phyloP scores from a whole-genome alignment of 2,888 invertebrate genomes.

The Drosophila nigritarsus region DNA sequence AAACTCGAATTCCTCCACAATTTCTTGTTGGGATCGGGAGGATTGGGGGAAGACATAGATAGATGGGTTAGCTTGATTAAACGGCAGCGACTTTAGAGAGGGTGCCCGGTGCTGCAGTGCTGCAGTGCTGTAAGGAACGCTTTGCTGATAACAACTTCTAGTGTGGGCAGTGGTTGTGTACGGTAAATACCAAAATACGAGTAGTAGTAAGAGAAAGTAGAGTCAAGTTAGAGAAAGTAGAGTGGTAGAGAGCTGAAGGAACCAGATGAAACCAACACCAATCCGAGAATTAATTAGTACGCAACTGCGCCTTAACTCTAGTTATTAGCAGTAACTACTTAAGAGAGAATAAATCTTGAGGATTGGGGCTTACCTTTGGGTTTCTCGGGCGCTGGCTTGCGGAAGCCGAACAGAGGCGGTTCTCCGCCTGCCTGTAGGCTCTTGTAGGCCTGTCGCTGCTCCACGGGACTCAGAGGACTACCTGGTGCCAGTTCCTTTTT shows the following conservation, averaged over 20 bases:
- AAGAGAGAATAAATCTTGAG: background rate
- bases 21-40: conserved; percentile 75
- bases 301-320: conserved; percentile 31
- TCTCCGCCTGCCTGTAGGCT: conserved; percentile 97
- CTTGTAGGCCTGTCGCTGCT: conserved; percentile 93
- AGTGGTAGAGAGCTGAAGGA: conserved; percentile 16
- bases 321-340: conserved; percentile 21
- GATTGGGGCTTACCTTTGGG: conserved; percentile 88
- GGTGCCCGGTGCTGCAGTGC: conserved; percentile 63
- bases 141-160: conserved; percentile 53
- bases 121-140: conserved; percentile 38
- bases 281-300: conserved; percentile 54
- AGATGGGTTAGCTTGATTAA: conserved; percentile 25
- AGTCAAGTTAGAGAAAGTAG: conserved; percentile 20
- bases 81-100: conserved; percentile 32
- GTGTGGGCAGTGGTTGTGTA: conserved; percentile 65
- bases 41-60: conserved; percentile 13
- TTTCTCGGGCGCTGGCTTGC: conserved; percentile 94
- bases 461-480: conserved; percentile 91
- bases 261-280: conserved; percentile 64
- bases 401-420: conserved; percentile 95
- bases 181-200: conserved; percentile 29
- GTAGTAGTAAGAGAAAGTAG: conserved; percentile 11
- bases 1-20: conserved; percentile 89
- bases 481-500: conserved; percentile 89